These are phyloP conservation scores for Achatina immaculata DNA, from an alignment of 1,140 invertebrate genomes.

Conservation along the genomic window DNA sequence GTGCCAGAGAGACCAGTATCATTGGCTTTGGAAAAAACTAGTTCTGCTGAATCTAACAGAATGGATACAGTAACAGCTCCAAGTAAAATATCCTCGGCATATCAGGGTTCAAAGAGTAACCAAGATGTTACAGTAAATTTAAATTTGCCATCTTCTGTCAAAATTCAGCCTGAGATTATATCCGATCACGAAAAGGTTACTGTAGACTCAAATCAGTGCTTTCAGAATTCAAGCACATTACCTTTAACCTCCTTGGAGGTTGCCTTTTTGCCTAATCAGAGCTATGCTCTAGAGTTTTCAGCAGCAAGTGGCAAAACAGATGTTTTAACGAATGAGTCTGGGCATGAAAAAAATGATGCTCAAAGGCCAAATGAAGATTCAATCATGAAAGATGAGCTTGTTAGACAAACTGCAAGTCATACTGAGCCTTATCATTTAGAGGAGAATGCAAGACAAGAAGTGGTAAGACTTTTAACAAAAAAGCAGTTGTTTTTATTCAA, in stretches of 20 bases:
- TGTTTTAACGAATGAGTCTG: not conserved
- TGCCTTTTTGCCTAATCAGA: not conserved
- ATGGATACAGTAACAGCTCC: not conserved
- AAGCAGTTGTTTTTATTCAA: not conserved
- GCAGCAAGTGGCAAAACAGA: not conserved
- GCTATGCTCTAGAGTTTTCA: not conserved
- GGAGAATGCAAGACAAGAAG: not conserved
- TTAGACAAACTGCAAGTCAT: no score
- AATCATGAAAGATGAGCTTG: not conserved
- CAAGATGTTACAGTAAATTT: not conserved
- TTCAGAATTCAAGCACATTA: not conserved
- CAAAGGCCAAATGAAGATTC: not conserved
- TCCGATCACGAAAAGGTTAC: not conserved
- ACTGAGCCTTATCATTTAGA: not conserved
- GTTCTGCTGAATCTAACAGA: not conserved
- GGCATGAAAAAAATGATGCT: not conserved
- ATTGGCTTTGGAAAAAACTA: not conserved
- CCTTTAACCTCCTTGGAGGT: not conserved
- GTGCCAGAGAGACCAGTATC: slow-evolving; percentile 9
- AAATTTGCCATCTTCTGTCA: not conserved
- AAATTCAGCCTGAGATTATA: not conserved
- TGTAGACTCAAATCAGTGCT: not conserved
- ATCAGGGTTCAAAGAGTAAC: not conserved
- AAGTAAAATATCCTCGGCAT: not conserved
- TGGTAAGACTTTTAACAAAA: not conserved